Conservation (phyloP, 30 jellyfish, hydroid and myxozoan genomes). For the Turritopsis rubra region DNA sequence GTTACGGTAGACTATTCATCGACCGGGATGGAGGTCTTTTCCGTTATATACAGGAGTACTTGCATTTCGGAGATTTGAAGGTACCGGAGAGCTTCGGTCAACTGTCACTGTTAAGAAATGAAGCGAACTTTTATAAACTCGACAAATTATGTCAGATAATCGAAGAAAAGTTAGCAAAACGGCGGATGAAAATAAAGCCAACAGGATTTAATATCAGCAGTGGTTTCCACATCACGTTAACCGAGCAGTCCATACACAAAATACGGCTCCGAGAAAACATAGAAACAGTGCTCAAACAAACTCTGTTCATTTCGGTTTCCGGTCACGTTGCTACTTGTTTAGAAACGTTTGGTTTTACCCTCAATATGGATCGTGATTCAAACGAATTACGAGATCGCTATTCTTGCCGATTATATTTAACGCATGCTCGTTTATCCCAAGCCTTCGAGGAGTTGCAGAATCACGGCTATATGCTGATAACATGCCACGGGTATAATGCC, state of each 20-base stretch:
- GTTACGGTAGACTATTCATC: constrained; percentile 49
- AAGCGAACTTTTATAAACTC: neutral
- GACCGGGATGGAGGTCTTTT: constrained; percentile 63
- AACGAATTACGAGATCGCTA: neutral
- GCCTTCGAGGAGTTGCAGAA: neutral
- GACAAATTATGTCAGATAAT: neutral
- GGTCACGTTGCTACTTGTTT: constrained; percentile 11
- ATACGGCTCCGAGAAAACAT: neutral
- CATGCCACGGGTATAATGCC: neutral
- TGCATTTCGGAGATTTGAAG: constrained; percentile 20
- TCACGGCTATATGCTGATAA: neutral
- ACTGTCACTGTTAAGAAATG: neutral
- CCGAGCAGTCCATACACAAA: neutral
- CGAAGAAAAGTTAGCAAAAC: neutral
- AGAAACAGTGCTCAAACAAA: neutral
- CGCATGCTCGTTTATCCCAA: neutral
- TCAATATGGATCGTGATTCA: constrained; percentile 2
- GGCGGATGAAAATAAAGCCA: neutral
- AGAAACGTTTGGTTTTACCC: neutral
- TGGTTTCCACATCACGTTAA: neutral
- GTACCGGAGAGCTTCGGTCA: constrained; percentile 1
- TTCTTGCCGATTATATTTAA: constrained; percentile 4
- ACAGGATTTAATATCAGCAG: neutral
- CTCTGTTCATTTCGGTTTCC: neutral
- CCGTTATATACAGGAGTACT: constrained; percentile 43